Evolutionary conservation across 2,888 invertebrate genomes (phyloP), one percentile per base, ranked within the genome.

Genomic region (Teleiodes luculella): DNA sequence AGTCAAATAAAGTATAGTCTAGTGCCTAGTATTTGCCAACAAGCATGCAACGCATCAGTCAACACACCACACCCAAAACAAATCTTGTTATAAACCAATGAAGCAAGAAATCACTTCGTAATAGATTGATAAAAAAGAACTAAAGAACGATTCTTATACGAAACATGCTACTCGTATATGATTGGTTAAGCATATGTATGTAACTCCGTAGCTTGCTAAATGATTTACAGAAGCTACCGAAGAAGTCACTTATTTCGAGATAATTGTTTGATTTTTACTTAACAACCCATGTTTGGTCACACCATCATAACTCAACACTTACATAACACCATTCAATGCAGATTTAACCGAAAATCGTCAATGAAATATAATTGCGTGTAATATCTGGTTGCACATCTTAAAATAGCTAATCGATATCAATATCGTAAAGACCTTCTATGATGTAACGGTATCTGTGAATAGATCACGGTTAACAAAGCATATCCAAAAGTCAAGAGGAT

Each of bases 401-500:
- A 48, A 16, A 48, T 46, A 24, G 18, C 28, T 37, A 24, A 24
- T 33, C 8, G 37, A 8, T 14, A n/a, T 10, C 46, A 20, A 13
- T 35, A 10, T 47, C 18, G 6, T 13, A 3, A 18, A n/a, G 16
- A 16, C 7, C 7, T 41, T 48, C 6, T 8, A n/a, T 48, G 31
- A 35, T 35, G 35, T 18, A 48, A 54, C 54, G 63, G 61, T 60
- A 62, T 51, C 53, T 30, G 53, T 54, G 61, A 57, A 58, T 55
- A 61, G 47, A 8, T 36, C 59, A 62, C 60, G 64, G 69, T 64
- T 80, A 78, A 78, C 78, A 65, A 76, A 72, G 70, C 74, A 65
- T 73, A 69, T 62, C 76, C 64, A 68, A 74, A 69, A 68, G 68
- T 72, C 66, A 68, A 73, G 67, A 65, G 57, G 70, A 73, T 72